These are phyloP conservation scores for Cotesia typhae DNA, from an alignment of 1,140 invertebrate genomes.

Conservation along the genomic window DNA sequence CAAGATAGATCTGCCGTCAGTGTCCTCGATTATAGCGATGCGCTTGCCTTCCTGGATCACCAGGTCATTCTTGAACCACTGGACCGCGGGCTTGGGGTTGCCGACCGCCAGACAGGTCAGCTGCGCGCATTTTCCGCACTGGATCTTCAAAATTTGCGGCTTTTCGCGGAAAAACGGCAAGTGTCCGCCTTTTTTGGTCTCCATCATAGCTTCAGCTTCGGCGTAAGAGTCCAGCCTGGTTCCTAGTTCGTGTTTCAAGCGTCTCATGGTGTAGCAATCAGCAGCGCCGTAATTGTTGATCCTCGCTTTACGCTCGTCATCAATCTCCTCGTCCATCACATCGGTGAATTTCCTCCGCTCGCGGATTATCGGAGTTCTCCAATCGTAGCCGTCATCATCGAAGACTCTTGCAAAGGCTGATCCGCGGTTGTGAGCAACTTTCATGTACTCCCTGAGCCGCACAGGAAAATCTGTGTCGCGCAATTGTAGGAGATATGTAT, in stretches of 20 bases:
- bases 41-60: slow-evolving; percentile 82
- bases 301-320: slow-evolving; percentile 84
- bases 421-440: slow-evolving; percentile 81
- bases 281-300: slow-evolving; percentile 80
- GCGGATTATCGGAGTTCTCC: slow-evolving; percentile 84
- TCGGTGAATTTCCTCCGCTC: slow-evolving; percentile 92
- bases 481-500: slow-evolving; percentile 93
- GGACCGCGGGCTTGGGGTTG: slow-evolving; percentile 87
- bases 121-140: slow-evolving; percentile 79
- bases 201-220: slow-evolving; percentile 84
- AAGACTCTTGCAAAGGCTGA: slow-evolving; percentile 74
- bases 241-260: slow-evolving; percentile 83
- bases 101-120: slow-evolving; percentile 88
- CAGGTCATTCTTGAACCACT: slow-evolving; percentile 95
- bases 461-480: slow-evolving; percentile 93
- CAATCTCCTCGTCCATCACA: slow-evolving; percentile 95
- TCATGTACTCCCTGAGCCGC: slow-evolving; percentile 90
- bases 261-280: slow-evolving; percentile 75
- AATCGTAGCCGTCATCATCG: slow-evolving; percentile 77
- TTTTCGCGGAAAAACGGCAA: slow-evolving; percentile 85
- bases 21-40: slow-evolving; percentile 78
- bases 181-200: slow-evolving; percentile 80
- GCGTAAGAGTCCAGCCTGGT: slow-evolving; percentile 82
- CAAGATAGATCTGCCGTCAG: slow-evolving; percentile 80
- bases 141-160: slow-evolving; percentile 79